Evolutionary conservation across 2,888 invertebrate genomes (phyloP).

Genomic region (Laothoe populi): DNA sequence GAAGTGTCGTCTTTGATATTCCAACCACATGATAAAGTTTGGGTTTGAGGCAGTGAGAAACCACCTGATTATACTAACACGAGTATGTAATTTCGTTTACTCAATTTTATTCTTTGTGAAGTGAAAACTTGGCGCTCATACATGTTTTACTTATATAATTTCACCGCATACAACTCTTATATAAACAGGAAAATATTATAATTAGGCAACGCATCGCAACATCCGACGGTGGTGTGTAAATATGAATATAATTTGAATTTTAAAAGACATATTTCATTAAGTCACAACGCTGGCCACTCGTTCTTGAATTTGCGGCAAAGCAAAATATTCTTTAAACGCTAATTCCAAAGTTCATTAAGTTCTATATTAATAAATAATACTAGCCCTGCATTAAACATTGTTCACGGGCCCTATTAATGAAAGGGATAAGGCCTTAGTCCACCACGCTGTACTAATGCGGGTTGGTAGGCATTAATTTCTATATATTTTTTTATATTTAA

Average conservation of each 20-base stretch:
- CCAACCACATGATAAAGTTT: too few species aligned
- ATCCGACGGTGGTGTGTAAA: background rate
- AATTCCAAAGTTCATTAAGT: too few species aligned
- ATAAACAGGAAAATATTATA: slow-evolving; percentile 25
- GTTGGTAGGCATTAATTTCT: too few species aligned
- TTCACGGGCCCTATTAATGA: too few species aligned
- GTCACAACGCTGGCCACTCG: background rate
- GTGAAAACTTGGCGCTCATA: background rate
- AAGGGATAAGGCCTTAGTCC: too few species aligned
- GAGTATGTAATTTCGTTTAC: background rate
- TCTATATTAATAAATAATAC: too few species aligned
- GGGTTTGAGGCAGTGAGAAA: too few species aligned
- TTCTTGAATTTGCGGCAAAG: background rate
- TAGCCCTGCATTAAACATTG: too few species aligned
- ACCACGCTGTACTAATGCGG: too few species aligned
- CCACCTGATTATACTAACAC: too few species aligned
- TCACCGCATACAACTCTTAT: background rate
- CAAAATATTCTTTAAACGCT: slow-evolving; percentile 5
- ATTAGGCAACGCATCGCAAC: slow-evolving; percentile 4
- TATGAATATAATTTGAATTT: slow-evolving; percentile 13
- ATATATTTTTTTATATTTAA: too few species aligned
- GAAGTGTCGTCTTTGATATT: too few species aligned
- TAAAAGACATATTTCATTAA: slow-evolving; percentile 19
- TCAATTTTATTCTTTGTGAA: background rate
- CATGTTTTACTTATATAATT: background rate